Evolutionary conservation across 2,888 invertebrate species (phyloP).

Genomic region (Nebria salina): DNA sequence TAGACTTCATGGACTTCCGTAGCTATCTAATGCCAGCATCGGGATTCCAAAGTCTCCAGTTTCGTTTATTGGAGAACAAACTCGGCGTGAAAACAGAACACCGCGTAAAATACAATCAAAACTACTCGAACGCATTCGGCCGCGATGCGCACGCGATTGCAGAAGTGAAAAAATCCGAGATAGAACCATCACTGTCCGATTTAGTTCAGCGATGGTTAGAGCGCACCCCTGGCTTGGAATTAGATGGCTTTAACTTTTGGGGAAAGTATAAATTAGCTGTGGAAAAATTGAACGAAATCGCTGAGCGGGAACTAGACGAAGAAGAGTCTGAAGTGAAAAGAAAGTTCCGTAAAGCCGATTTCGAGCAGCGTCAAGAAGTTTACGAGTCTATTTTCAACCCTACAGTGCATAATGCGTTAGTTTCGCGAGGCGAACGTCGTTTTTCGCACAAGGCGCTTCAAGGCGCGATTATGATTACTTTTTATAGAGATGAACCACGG

Average conservation of each 20-base stretch:
- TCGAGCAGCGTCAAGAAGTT: conserved; percentile 81
- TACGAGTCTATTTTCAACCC: conserved; percentile 92
- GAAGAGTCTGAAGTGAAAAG: conserved; percentile 72
- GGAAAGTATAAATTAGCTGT: conserved; percentile 84
- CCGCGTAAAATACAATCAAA: conserved; percentile 93
- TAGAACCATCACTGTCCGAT: conserved; percentile 84
- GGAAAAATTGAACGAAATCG: conserved; percentile 74
- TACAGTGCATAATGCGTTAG: conserved; percentile 81
- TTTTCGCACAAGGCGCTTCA: conserved; percentile 92
- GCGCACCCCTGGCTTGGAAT: conserved; percentile 90
- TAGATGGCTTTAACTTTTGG: conserved; percentile 92
- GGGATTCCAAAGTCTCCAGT: conserved; percentile 97
- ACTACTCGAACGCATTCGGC: conserved; percentile 87
- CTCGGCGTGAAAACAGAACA: conserved; percentile 82
- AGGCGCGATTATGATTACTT: conserved; percentile 97
- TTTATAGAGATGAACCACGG: conserved; percentile 95
- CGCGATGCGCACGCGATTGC: conserved; percentile 70
- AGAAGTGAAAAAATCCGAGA: conserved; percentile 74
- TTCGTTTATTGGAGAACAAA: conserved; percentile 96
- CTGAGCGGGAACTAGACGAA: conserved; percentile 71
- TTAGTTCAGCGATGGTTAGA: conserved; percentile 94
- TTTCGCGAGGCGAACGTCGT: conserved; percentile 86
- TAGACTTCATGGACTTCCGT: conserved; percentile 98
- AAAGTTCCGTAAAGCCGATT: conserved; percentile 75
- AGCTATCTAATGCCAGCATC: conserved; percentile 93